Percentiles rank a stretch among this genome's conserved stretches.
Conservation (phyloP, 2,797 vertebrate species). For the Gobio occitaniae region DNA sequence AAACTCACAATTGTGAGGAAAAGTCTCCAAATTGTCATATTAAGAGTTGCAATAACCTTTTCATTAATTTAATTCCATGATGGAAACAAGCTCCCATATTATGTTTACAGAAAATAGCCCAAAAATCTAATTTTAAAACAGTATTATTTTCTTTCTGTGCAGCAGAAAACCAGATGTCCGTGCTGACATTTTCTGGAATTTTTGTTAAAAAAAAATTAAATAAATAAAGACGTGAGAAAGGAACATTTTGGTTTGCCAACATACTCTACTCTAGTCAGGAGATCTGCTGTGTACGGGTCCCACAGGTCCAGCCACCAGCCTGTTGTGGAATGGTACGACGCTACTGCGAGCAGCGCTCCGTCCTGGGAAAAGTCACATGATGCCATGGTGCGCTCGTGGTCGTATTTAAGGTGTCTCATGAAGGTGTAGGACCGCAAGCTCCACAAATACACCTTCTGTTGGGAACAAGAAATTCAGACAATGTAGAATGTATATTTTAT, state of each 20-base stretch:
- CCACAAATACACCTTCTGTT: slow-evolving; percentile 91
- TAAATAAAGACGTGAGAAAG: not conserved
- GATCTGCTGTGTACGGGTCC: slow-evolving; percentile 95
- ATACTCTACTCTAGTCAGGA: slow-evolving; percentile 88
- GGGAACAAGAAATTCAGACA: not conserved
- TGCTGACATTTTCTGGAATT: not conserved
- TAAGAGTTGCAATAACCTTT: not conserved
- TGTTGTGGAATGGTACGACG: slow-evolving; percentile 82
- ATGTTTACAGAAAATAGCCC: not conserved
- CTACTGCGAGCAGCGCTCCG: slow-evolving; percentile 90
- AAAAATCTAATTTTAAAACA: not conserved
- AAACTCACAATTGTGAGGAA: not conserved
- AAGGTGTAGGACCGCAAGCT: slow-evolving; percentile 91
- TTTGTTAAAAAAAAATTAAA: not conserved
- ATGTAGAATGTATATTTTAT: not conserved
- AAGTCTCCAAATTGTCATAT: not conserved
- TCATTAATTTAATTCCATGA: not conserved
- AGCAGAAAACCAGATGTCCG: not conserved
- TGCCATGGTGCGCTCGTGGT: slow-evolving; percentile 81
- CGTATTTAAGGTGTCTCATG: slow-evolving; percentile 87
- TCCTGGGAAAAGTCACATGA: slow-evolving; percentile 95
- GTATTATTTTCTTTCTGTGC: too few relatives aligned
- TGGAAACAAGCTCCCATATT: not conserved
- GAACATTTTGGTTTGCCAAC: slow-evolving; percentile 34
- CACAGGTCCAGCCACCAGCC: slow-evolving; percentile 91